phyloP scores from a whole-genome alignment of 2,797 vertebrate genomes.

The Lepus oiostolus region DNA sequence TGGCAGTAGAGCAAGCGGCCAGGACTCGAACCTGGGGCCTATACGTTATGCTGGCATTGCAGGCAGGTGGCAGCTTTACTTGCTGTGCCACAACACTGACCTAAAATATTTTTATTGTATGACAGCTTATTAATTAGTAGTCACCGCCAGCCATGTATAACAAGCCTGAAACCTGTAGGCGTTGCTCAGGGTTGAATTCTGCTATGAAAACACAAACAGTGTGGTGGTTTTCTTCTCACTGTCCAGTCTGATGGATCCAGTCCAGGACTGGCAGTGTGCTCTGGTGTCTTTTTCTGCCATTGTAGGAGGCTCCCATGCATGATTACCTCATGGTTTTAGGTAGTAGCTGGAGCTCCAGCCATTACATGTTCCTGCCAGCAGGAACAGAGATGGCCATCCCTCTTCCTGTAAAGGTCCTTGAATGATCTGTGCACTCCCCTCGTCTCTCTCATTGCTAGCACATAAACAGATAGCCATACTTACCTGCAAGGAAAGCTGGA shows the following conservation, averaged over 20 bases:
- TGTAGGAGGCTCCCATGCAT: not conserved
- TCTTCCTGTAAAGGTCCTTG: not conserved
- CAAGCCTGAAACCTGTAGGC: not conserved
- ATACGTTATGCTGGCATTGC: no score
- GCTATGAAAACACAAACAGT: rapidly evolving
- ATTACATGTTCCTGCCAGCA: not conserved
- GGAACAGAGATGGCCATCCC: not conserved
- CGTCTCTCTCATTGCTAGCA: not conserved
- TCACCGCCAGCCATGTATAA: not conserved
- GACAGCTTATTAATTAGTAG: not conserved
- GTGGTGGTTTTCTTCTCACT: not conserved
- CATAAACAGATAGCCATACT: not conserved
- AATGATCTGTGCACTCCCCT: not conserved
- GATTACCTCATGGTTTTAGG: not conserved
- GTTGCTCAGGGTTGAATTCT: not conserved
- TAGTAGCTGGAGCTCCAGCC: not conserved
- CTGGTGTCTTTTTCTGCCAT: not conserved
- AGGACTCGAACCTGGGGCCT: no score
- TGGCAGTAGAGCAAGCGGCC: no score
- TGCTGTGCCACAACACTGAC: no score
- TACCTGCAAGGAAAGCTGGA: not conserved
- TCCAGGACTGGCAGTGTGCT: rapidly evolving
- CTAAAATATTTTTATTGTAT: not conserved
- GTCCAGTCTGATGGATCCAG: not conserved
- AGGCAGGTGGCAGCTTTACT: no score